phyloP scores from a whole-genome alignment of 2,113 vertebrate genomes.

The Cryptotis parvus region DNA sequence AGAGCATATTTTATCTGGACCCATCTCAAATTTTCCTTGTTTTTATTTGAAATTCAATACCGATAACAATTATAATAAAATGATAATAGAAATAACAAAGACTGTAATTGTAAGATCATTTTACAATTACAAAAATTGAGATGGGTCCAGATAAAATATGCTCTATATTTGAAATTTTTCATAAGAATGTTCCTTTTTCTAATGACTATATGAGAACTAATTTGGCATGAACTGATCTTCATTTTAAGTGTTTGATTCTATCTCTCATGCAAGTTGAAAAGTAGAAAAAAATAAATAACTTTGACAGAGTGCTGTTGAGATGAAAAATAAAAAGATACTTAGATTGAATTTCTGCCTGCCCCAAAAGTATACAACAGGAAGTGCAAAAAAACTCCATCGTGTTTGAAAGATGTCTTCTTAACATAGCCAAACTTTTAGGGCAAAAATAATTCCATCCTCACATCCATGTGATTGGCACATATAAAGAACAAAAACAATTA shows the following conservation, averaged over 20 bases:
- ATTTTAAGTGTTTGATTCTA: constrained; percentile 40
- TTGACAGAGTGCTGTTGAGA: constrained; percentile 10
- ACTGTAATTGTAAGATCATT: too few species aligned
- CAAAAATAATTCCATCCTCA: background rate
- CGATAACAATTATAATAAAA: background rate
- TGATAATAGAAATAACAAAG: too few species aligned
- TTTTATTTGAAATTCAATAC: background rate
- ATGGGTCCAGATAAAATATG: too few species aligned
- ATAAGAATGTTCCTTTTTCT: background rate
- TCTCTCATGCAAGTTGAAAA: background rate
- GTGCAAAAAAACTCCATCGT: too few species aligned
- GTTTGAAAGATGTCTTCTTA: too few species aligned
- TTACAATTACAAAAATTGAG: background rate
- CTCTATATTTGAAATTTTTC: background rate
- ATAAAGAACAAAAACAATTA: too few species aligned
- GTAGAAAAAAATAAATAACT: background rate
- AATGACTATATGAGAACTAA: background rate
- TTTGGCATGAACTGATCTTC: background rate
- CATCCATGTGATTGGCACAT: too few species aligned
- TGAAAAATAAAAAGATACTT: constrained; percentile 31
- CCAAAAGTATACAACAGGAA: constrained; percentile 60
- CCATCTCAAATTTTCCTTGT: background rate
- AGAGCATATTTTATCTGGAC: too few species aligned
- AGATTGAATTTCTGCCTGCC: constrained; percentile 30
- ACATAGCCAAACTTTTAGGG: too few species aligned